Percentiles rank a stretch among this genome's conserved stretches.
phyloP scores from a whole-genome alignment of 2,888 invertebrate species.

The Dryobota labecula region DNA sequence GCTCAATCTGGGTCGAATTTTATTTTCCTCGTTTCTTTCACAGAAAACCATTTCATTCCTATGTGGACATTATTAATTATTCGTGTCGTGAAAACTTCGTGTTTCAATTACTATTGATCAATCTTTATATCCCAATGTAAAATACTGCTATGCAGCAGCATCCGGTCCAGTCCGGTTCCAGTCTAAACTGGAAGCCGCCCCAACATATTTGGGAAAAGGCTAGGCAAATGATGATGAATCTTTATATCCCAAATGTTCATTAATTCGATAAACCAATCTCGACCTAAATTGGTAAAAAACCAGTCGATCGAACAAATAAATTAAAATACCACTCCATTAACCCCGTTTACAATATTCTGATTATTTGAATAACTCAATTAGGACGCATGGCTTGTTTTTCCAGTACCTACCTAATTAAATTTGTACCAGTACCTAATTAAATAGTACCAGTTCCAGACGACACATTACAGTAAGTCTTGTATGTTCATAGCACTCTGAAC shows the following conservation, averaged over 20 bases:
- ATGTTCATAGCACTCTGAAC: background rate
- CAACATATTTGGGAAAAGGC: too few species aligned
- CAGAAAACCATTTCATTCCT: background rate
- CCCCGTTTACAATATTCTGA: background rate
- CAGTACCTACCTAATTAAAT: background rate
- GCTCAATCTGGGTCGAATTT: background rate
- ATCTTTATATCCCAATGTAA: background rate
- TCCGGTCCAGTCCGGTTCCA: too few species aligned
- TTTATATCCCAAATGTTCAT: background rate
- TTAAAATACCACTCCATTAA: background rate
- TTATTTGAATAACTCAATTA: background rate
- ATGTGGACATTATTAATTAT: background rate
- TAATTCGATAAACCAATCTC: background rate
- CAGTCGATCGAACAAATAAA: background rate
- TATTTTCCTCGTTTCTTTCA: background rate
- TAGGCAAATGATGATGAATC: too few species aligned
- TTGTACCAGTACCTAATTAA: background rate
- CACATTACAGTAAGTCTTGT: background rate
- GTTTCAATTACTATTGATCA: constrained; percentile 1
- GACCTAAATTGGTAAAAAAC: background rate
- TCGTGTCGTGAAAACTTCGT: too few species aligned
- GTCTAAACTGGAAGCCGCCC: too few species aligned
- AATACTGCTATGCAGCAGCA: too few species aligned
- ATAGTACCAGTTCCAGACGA: background rate
- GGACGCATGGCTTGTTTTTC: too few species aligned